Percentiles rank a stretch among this genome's conserved stretches.
Conservation (phyloP, 2,888 invertebrate genomes). For the Sinotaia quadrata region DNA sequence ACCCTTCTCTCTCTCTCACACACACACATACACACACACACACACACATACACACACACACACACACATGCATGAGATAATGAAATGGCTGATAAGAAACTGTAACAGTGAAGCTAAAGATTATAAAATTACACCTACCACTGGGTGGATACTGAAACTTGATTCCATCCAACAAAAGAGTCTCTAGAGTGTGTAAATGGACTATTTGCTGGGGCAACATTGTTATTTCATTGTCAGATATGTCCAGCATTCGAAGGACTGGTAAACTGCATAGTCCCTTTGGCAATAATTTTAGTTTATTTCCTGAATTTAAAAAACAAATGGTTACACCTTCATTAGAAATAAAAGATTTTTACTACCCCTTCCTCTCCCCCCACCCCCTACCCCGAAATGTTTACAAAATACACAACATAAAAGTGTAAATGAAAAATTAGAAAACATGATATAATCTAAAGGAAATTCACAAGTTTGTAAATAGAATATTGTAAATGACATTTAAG, state of each 20-base stretch:
- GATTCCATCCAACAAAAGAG: slow-evolving; percentile 78
- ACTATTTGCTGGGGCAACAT: slow-evolving; percentile 76
- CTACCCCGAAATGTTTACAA: too few species aligned
- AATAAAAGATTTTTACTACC: background rate
- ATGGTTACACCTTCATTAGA: background rate
- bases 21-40: too few species aligned
- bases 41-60: too few species aligned
- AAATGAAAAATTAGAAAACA: too few species aligned
- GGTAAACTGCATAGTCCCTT: slow-evolving; percentile 52
- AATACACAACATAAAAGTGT: too few species aligned
- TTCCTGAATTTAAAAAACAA: slow-evolving; percentile 48
- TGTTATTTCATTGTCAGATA: slow-evolving; percentile 64
- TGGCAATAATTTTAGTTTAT: slow-evolving; percentile 63
- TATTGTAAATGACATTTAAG: too few species aligned
- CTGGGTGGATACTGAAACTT: slow-evolving; percentile 79
- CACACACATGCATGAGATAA: background rate
- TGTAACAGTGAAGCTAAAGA: background rate
- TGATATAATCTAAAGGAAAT: too few species aligned
- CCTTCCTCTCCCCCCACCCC: background rate
- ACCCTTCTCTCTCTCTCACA: too few species aligned
- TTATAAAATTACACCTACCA: too few species aligned
- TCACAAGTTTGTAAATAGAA: too few species aligned
- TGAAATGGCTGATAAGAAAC: background rate
- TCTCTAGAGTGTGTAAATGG: slow-evolving; percentile 77
- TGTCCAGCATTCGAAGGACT: slow-evolving; percentile 61